Conservation (phyloP, 2,888 invertebrate species). For the Panopea generosa region DNA sequence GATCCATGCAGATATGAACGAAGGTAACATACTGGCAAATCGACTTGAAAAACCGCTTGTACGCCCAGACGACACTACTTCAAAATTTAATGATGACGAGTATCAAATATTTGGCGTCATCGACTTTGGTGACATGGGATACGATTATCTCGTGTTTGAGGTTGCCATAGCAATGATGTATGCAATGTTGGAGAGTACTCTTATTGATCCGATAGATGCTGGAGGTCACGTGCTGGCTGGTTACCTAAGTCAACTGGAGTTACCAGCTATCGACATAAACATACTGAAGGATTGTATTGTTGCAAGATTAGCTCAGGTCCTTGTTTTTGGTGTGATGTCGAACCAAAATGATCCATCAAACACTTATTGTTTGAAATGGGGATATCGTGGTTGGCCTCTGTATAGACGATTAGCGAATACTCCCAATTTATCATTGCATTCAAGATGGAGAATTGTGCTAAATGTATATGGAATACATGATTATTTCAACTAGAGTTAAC, state of each 20-base stretch:
- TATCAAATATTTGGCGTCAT: constrained; percentile 88
- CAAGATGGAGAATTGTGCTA: constrained; percentile 28
- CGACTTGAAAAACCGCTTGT: neutral
- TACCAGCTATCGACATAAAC: constrained; percentile 89
- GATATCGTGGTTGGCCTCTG: constrained; percentile 85
- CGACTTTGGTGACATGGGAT: constrained; percentile 94
- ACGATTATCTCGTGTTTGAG: constrained; percentile 91
- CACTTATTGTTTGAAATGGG: constrained; percentile 89
- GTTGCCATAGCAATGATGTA: constrained; percentile 93
- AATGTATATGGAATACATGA: neutral
- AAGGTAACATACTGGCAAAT: constrained; percentile 90
- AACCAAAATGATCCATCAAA: constrained; percentile 91
- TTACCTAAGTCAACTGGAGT: constrained; percentile 88
- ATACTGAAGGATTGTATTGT: constrained; percentile 91
- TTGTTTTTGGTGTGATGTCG: constrained; percentile 93
- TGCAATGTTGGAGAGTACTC: constrained; percentile 90
- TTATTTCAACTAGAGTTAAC: too few species aligned
- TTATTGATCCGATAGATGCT: constrained; percentile 85
- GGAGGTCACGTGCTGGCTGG: constrained; percentile 90
- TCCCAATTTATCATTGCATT: constrained; percentile 54
- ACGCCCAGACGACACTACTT: constrained; percentile 59
- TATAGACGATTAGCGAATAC: constrained; percentile 74
- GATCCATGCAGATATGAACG: constrained; percentile 96
- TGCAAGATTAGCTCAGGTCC: constrained; percentile 92
- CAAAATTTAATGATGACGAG: constrained; percentile 69